Evolutionary conservation across 2,113 vertebrate genomes (phyloP).

Genomic region (Cynoglossus semilaevis): DNA sequence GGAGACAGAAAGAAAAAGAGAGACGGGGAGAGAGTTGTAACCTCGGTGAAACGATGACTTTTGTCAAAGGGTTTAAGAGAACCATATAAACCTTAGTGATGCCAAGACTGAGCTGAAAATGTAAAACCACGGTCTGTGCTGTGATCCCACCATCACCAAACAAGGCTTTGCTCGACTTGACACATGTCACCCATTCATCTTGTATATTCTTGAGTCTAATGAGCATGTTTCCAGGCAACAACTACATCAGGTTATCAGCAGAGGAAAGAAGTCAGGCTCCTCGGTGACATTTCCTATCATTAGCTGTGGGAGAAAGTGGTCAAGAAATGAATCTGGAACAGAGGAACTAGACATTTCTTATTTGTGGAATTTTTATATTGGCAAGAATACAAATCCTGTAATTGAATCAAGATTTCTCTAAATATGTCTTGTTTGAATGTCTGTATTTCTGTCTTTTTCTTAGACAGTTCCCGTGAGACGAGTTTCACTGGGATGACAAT

Average conservation of each 20-base stretch:
- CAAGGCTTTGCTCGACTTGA: not conserved
- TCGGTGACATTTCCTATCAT: constrained; percentile 32
- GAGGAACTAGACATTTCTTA: not conserved
- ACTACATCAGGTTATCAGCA: constrained; percentile 27
- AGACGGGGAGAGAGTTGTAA: no score
- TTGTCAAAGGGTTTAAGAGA: no score
- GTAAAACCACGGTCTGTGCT: not conserved
- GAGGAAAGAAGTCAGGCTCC: constrained; percentile 8
- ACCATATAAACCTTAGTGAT: no score
- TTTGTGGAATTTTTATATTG: constrained; percentile 38
- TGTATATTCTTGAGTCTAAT: constrained; percentile 13
- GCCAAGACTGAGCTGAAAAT: constrained; percentile 11
- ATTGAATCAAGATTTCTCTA: no score
- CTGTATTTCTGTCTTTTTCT: constrained; percentile 12
- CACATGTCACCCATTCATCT: constrained; percentile 8
- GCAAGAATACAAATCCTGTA: no score
- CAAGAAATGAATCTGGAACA: constrained; percentile 39
- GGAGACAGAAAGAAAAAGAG: no score
- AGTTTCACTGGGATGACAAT: constrained; percentile 29
- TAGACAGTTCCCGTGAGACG: constrained; percentile 34
- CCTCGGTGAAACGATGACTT: no score
- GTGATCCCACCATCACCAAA: constrained; percentile 15
- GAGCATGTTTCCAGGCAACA: constrained; percentile 50
- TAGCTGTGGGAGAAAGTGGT: constrained; percentile 32
- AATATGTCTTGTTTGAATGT: not conserved